phyloP scores from a whole-genome alignment of 2,113 vertebrate species.

The Potamarius usumacintae region DNA sequence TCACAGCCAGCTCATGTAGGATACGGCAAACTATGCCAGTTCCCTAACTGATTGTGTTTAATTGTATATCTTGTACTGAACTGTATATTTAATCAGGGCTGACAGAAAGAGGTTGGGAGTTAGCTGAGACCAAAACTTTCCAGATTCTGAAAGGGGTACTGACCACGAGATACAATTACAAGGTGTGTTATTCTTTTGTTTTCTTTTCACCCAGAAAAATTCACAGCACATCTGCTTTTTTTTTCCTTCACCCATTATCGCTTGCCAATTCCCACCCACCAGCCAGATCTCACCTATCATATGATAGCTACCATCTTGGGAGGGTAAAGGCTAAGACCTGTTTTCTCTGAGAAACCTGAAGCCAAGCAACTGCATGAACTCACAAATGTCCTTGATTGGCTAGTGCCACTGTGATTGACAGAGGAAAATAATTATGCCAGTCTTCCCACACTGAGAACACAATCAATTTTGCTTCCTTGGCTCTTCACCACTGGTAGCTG shows the following conservation, averaged over 20 bases:
- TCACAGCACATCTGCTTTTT: background rate
- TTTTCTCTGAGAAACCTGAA: no score
- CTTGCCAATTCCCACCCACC: background rate
- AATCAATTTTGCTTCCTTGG: background rate
- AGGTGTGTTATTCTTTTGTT: background rate
- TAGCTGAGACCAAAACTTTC: background rate
- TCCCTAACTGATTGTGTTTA: background rate
- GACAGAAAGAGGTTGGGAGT: background rate
- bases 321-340: no score
- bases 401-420: background rate
- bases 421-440: background rate
- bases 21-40: background rate
- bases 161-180: background rate
- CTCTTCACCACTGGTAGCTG: background rate
- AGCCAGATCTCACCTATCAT: background rate
- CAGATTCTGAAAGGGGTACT: background rate
- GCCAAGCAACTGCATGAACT: background rate
- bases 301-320: background rate
- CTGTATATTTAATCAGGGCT: background rate
- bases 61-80: background rate
- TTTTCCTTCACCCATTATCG: background rate
- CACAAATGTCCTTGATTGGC: background rate
- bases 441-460: background rate
- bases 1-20: background rate
- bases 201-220: background rate